These are phyloP conservation scores for Alces alces DNA, from an alignment of 2,113 vertebrate genomes.

Conservation along the genomic window DNA sequence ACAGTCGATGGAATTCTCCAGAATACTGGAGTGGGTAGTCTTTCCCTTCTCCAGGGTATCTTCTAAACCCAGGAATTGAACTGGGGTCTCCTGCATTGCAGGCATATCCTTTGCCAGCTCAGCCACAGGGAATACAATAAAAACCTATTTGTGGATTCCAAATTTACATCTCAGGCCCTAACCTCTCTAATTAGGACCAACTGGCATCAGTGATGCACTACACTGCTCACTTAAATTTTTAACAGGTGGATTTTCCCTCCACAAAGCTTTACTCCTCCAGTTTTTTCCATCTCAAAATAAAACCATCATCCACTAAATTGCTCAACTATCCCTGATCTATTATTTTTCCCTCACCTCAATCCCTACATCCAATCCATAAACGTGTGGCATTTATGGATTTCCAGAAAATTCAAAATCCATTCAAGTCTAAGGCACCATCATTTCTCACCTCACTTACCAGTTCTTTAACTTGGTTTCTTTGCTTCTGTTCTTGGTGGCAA, in stretches of 20 bases:
- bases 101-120: neutral
- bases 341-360: neutral
- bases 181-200: neutral
- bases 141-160: neutral
- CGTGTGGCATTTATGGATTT: neutral
- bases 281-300: neutral
- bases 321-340: neutral
- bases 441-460: neutral
- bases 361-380: neutral
- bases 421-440: neutral
- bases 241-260: neutral
- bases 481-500: neutral
- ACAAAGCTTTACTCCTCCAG: neutral
- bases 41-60: neutral
- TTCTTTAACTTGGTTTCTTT: neutral
- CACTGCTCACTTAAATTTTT: neutral
- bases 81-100: neutral
- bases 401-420: neutral
- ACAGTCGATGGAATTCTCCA: neutral
- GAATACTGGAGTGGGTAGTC: neutral
- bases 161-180: neutral
- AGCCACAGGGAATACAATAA: neutral
- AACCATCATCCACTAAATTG: neutral
- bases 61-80: neutral
- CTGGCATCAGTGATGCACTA: neutral